Evolutionary conservation across 1,140 invertebrate genomes (phyloP).

Genomic region (Dolichoris vasculosae): DNA sequence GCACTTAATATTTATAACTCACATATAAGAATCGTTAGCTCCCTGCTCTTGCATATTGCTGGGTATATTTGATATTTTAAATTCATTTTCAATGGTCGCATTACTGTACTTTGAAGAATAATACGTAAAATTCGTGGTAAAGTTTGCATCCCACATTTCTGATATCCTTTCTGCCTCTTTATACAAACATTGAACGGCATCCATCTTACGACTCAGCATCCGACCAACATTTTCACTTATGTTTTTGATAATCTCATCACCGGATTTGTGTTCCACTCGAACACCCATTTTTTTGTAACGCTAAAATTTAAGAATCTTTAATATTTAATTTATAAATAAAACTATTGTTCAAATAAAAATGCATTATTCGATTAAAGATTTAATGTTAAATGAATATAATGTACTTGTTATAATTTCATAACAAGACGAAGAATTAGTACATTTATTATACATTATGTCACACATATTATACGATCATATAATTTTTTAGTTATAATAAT

Average conservation of each 20-base stretch:
- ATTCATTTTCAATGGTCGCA: conserved; percentile 62
- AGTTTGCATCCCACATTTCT: conserved; percentile 74
- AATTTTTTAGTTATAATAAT: not conserved
- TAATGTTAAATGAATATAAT: not conserved
- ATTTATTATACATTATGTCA: no score
- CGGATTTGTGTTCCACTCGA: conserved; percentile 83
- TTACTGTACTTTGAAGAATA: conserved; percentile 83
- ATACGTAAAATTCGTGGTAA: conserved; percentile 75
- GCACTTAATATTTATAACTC: not conserved
- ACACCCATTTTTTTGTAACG: conserved; percentile 85
- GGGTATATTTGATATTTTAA: conserved; percentile 46
- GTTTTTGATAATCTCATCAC: conserved; percentile 81
- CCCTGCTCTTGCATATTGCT: conserved; percentile 51
- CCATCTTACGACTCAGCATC: conserved; percentile 88
- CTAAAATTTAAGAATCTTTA: conserved; percentile 65
- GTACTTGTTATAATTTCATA: no score
- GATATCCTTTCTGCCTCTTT: conserved; percentile 80
- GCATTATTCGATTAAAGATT: not conserved
- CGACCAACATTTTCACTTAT: conserved; percentile 84
- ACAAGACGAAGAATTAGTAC: no score
- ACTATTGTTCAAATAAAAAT: not conserved
- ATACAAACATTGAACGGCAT: conserved; percentile 86
- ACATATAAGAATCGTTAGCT: conserved; percentile 31
- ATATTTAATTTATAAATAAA: not conserved
- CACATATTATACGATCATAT: no score